Base-by-base conservation (phyloP, 23 tunicate species). In the Diplosoma virens region DNA sequence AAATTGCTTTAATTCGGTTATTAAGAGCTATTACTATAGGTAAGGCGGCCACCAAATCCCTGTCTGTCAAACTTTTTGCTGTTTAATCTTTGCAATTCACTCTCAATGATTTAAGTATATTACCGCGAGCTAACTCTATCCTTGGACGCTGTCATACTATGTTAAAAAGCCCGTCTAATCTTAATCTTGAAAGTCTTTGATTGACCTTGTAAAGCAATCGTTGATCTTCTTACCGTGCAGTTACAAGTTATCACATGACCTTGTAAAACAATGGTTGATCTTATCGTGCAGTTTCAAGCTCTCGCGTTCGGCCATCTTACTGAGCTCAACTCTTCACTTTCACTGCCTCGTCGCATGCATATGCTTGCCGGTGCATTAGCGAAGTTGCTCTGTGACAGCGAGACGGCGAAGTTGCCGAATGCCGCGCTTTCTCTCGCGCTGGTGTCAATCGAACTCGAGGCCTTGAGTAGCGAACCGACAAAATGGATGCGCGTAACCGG, bases 351-450 rank as follows among this genome's bases (percentile, higher is more conserved):
- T 45, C 84, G 50, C 37, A 36, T 82, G 61, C 20, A 36, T 5
- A 34, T 32, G 36, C 84, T 89, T 59, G 58, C 96, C 0, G 35
- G 52, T 24, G 68, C 59, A 27, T 74, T 89, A 46, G 71, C 59
- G 18, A 37, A 50, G 5, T 67, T 66, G 25, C 48, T 89, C 29
- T 89, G 88, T 31, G 68, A 54, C 66, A 82, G 78, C 45, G 56
- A 73, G 24, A 25, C 82, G 0, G 96, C 96, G 17, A 33, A 52
- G 32, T 89, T 89, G 47, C 77, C 84, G 4, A 73, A 48, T 48
- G 88, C 96, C 1, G 75, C 78, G 0, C 30, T 89, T 2, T 80
- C 96, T 7, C 76, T 89, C 0, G 88, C 96, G 3, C 70, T 89
- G 6, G 32, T 89, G 47, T 82, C 96, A 11, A 11, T 82, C 30